These are phyloP conservation scores for Lineus longissimus DNA, from an alignment of 1,140 invertebrate genomes.

Conservation along the genomic window DNA sequence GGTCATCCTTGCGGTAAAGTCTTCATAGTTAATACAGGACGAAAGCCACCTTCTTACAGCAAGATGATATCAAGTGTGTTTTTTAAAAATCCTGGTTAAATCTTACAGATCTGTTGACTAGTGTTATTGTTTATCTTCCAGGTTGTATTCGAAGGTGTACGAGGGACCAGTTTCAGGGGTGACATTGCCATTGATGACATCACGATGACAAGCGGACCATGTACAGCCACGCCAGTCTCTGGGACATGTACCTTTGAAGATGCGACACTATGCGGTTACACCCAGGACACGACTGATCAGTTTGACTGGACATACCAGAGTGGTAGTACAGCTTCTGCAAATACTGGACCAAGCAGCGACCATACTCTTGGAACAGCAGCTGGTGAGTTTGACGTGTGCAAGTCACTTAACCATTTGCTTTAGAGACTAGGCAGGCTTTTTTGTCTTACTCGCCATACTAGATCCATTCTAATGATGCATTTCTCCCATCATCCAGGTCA, in stretches of 20 bases:
- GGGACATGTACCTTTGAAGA: conserved; percentile 34
- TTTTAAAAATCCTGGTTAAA: too few relatives aligned
- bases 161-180: conserved; percentile 28
- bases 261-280: conserved; percentile 25
- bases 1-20: too few relatives aligned
- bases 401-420: too few relatives aligned
- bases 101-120: too few relatives aligned
- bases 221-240: not conserved
- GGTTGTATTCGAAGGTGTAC: conserved; percentile 31
- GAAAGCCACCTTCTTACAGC: too few relatives aligned
- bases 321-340: conserved; percentile 20
- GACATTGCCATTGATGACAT: conserved; percentile 48
- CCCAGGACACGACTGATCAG: conserved; percentile 23
- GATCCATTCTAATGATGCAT: too few relatives aligned
- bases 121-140: too few relatives aligned
- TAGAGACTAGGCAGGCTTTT: too few relatives aligned
- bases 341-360: conserved; percentile 37
- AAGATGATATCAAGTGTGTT: too few relatives aligned
- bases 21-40: too few relatives aligned
- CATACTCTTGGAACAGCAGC: conserved; percentile 36
- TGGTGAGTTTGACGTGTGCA: too few relatives aligned
- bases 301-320: conserved; percentile 44
- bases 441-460: too few relatives aligned
- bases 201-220: conserved; percentile 18
- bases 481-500: conserved; percentile 3